Percentiles rank a stretch among this genome's conserved stretches.
Conservation (phyloP, 23 tunicate genomes). For the Ascidia mentula region DNA sequence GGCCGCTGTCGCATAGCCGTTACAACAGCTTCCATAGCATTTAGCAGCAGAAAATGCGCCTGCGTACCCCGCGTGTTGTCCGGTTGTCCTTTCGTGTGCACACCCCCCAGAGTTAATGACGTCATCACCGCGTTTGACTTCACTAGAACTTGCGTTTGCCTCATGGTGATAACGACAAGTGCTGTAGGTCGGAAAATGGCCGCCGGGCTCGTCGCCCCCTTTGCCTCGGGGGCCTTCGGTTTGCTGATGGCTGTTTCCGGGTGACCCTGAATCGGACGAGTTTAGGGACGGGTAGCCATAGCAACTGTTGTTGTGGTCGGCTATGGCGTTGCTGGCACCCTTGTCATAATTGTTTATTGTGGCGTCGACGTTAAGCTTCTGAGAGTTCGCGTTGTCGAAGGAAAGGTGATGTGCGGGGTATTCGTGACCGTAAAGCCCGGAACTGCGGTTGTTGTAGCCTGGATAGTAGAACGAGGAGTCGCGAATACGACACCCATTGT, state of each 20-base stretch:
- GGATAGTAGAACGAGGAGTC: constrained; percentile 52
- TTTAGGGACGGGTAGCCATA: constrained; percentile 10
- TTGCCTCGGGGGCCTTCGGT: not conserved
- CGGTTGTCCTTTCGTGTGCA: not conserved
- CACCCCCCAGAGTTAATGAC: not conserved
- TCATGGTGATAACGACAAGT: constrained; percentile 21
- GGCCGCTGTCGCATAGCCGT: constrained; percentile 66
- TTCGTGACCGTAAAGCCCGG: constrained; percentile 20
- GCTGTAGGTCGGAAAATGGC: constrained; percentile 30
- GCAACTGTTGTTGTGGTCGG: not conserved
- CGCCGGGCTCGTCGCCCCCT: not conserved
- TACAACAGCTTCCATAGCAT: constrained; percentile 50
- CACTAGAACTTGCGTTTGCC: not conserved
- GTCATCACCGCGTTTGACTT: constrained; percentile 1
- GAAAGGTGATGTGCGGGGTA: not conserved
- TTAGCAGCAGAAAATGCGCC: constrained; percentile 52
- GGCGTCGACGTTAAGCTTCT: not conserved
- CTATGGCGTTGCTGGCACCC: not conserved
- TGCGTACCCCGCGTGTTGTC: constrained; percentile 9
- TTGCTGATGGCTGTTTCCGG: not conserved
- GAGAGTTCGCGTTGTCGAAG: not conserved
- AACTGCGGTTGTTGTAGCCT: constrained; percentile 2
- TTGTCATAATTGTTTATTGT: not conserved
- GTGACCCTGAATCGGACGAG: constrained; percentile 7
- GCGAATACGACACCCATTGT: constrained; percentile 38